Conservation (phyloP, 2,113 vertebrate species). For the Perca schrenkii region DNA sequence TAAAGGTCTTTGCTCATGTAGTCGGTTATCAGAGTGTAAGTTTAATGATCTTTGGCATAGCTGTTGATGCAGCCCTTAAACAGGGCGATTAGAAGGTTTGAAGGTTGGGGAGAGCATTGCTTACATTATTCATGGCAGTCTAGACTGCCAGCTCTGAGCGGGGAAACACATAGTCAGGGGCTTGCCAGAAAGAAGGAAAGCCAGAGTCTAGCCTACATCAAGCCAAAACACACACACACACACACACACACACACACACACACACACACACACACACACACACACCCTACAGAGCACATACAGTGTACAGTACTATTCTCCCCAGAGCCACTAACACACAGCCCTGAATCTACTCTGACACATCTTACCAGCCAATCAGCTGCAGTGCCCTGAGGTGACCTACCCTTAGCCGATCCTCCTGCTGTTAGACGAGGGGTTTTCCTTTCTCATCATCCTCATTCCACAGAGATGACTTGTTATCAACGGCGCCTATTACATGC, state of each 20-base stretch:
- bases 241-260: slow-evolving; percentile 8
- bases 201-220: slow-evolving; percentile 50
- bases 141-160: slow-evolving; percentile 67
- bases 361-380: slow-evolving; percentile 50
- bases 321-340: slow-evolving; percentile 21
- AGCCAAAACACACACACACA: slow-evolving; percentile 46
- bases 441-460: slow-evolving; percentile 52
- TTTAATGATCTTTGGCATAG: slow-evolving; percentile 71
- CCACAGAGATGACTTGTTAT: slow-evolving; percentile 40
- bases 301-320: slow-evolving; percentile 32
- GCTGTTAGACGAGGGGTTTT: slow-evolving; percentile 59
- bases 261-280: not conserved
- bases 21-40: slow-evolving; percentile 54
- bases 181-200: slow-evolving; percentile 71
- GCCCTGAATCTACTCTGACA: slow-evolving; percentile 34
- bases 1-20: slow-evolving; percentile 50
- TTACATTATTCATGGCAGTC: slow-evolving; percentile 81
- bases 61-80: slow-evolving; percentile 73
- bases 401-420: slow-evolving; percentile 28
- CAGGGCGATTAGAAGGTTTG: slow-evolving; percentile 68
- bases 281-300: slow-evolving; percentile 19
- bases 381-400: slow-evolving; percentile 58
- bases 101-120: slow-evolving; percentile 62
- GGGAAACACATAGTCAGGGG: slow-evolving; percentile 69
- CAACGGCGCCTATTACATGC: not conserved